These are phyloP conservation scores for Mionectes olivaceus DNA, from an alignment of 2,797 vertebrate species.

Conservation along the genomic window DNA sequence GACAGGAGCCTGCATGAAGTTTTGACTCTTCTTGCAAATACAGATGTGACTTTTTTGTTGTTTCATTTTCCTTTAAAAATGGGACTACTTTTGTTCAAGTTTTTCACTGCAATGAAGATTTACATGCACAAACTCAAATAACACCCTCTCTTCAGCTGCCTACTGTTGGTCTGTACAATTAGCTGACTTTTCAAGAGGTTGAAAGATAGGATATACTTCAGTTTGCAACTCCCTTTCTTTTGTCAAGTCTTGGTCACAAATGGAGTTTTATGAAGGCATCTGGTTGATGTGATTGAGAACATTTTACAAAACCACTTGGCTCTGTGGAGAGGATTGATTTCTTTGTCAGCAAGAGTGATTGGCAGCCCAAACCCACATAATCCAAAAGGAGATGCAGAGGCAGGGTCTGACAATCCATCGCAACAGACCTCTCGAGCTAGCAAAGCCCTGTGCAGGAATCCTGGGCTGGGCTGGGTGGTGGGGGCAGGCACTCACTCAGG, in stretches of 20 bases:
- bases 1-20: background rate
- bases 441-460: background rate
- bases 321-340: slow-evolving; percentile 17
- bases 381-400: background rate
- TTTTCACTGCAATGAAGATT: background rate
- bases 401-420: background rate
- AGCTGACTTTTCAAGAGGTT: background rate
- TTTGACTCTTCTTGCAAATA: background rate
- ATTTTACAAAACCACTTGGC: slow-evolving; percentile 30
- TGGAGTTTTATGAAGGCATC: slow-evolving; percentile 5
- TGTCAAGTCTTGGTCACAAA: background rate
- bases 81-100: background rate
- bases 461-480: accelerated
- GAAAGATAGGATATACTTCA: background rate
- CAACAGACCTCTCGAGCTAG: background rate
- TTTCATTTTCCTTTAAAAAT: background rate
- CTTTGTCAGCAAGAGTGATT: background rate
- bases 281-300: slow-evolving; percentile 39
- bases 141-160: background rate
- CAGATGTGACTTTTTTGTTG: background rate
- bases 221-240: slow-evolving; percentile 9
- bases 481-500: background rate
- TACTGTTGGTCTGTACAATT: background rate
- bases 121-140: background rate
- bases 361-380: slow-evolving; percentile 4